These are phyloP conservation scores for Cnemophilus loriae DNA, from an alignment of 2,113 vertebrate genomes.

Conservation along the genomic window DNA sequence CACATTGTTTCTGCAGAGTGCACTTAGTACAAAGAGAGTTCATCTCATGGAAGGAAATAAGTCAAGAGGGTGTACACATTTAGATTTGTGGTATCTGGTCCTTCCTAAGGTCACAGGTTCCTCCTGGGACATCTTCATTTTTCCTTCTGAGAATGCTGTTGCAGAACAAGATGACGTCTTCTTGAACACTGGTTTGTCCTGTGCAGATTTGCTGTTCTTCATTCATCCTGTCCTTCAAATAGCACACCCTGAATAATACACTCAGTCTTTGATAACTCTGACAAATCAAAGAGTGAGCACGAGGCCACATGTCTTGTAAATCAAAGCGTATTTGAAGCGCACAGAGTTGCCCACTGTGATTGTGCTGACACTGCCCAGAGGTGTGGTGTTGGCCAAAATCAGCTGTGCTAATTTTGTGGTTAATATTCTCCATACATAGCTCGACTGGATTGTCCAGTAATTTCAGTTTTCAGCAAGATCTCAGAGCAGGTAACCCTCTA, in stretches of 20 bases:
- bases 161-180: background rate
- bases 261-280: background rate
- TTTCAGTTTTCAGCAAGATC: background rate
- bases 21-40: slow-evolving; percentile 4
- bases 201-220: background rate
- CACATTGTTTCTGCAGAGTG: background rate
- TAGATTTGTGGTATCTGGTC: background rate
- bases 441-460: background rate
- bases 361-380: background rate
- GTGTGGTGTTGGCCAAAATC: background rate
- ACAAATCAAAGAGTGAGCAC: background rate
- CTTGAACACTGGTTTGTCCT: background rate
- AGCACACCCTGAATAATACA: background rate
- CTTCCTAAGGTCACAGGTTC: background rate
- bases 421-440: background rate
- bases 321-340: background rate
- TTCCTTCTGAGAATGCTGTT: background rate
- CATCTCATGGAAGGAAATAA: background rate
- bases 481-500: background rate
- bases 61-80: background rate
- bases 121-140: background rate
- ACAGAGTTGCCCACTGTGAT: background rate
- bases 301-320: background rate
- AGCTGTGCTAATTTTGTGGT: background rate
- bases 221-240: background rate